A percentile compares a stretch with the other conserved stretches of the same genome.
These are phyloP conservation scores for Cryptus armator DNA, from an alignment of 2,888 invertebrate species.

Conservation along the genomic window DNA sequence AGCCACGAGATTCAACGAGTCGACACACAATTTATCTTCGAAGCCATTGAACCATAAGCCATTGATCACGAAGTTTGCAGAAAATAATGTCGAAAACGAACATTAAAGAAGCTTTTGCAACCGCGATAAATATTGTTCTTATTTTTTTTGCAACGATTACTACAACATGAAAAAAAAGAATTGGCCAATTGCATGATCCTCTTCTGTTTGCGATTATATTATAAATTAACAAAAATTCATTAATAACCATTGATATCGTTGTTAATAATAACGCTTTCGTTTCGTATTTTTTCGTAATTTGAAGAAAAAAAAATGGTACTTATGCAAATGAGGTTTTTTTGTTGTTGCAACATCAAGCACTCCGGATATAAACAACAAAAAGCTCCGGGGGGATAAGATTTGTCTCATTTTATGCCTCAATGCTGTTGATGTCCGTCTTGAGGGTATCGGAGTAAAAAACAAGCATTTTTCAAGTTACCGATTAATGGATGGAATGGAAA, in stretches of 20 bases:
- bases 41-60: background rate
- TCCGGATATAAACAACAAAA: background rate
- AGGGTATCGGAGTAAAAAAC: background rate
- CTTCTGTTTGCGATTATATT: no score
- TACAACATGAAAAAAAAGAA: no score
- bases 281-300: no score
- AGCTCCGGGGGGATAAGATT: background rate
- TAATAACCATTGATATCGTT: no score
- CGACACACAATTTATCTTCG: background rate
- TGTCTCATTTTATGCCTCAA: background rate
- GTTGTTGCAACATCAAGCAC: background rate
- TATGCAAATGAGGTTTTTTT: background rate
- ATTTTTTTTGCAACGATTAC: background rate
- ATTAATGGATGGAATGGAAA: slow-evolving; percentile 63
- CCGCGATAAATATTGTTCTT: background rate
- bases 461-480: slow-evolving; percentile 4
- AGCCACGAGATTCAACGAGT: no score
- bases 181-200: no score
- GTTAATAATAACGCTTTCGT: no score
- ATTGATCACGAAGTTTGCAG: background rate
- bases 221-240: no score
- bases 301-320: no score
- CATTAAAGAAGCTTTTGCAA: background rate
- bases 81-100: background rate
- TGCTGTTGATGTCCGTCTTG: background rate